Conservation (phyloP, 2,888 invertebrate species). For the Drosophila algonquin region DNA sequence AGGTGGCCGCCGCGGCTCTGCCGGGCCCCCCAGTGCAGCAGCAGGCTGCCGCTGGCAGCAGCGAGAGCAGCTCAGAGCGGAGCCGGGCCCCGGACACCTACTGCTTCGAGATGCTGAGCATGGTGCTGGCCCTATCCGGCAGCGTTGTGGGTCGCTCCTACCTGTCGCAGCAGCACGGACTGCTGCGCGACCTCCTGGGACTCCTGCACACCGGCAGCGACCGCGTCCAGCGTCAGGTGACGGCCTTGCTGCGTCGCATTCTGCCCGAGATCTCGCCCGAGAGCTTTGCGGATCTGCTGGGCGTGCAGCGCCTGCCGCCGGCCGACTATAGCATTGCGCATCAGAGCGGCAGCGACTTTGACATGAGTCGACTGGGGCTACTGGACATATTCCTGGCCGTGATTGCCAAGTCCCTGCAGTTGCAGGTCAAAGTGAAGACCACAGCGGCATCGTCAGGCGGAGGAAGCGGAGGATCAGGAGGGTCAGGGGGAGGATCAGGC, state of each 20-base stretch:
- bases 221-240: constrained; percentile 95
- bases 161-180: constrained; percentile 93
- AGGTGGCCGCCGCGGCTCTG: constrained; percentile 56
- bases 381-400: constrained; percentile 95
- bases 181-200: constrained; percentile 93
- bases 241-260: constrained; percentile 93
- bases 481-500: background rate
- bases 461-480: background rate
- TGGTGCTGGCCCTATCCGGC: constrained; percentile 96
- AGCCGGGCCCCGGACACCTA: constrained; percentile 90
- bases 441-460: constrained; percentile 33
- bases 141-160: constrained; percentile 95
- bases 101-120: constrained; percentile 98
- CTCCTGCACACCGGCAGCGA: constrained; percentile 97
- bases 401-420: constrained; percentile 94
- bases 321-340: constrained; percentile 91
- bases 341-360: constrained; percentile 82
- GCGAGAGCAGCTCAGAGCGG: constrained; percentile 80
- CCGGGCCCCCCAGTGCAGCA: constrained; percentile 32
- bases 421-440: constrained; percentile 91
- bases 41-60: constrained; percentile 55
- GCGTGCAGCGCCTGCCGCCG: constrained; percentile 89
- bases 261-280: constrained; percentile 95
- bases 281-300: constrained; percentile 90
- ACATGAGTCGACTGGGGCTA: constrained; percentile 88